Evolutionary conservation across 92 coral and sea anemone genomes (phyloP), one percentile per base, ranked within the genome.

Genomic region (Paragorgia papillata): DNA sequence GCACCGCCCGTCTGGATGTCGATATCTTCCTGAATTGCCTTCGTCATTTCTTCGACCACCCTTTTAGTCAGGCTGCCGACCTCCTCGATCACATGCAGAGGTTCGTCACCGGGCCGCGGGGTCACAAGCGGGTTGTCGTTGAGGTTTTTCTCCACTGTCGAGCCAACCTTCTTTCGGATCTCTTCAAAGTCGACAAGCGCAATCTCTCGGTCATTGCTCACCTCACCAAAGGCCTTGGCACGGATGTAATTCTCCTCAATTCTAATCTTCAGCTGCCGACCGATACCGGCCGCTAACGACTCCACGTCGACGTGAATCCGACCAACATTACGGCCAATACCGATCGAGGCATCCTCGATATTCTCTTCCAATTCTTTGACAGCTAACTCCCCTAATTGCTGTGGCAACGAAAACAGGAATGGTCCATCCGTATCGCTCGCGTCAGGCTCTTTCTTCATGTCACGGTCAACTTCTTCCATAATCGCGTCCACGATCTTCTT

Each of bases 91-190:
- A 71, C 78, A 51, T 71, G 78, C 50, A 55, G 19, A 5, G 78
- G 78, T 22, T 71, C 78, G 78, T 87, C 66, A 15, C 90, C 94
- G 66, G 79, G 87, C 50, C 85, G 79, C 14, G 88, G 88, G 15
- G 86, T 75, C 12, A 75, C 74, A 17, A 81, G 66, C 55, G 89
- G 86, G 20, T 51, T 70, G 24, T 83, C 79, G 30, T 54, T 63
- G 60, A 82, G 87, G 18, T 80, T 76, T 26, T 76, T 79, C 21
- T 29, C 62, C 65, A 79, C 54, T 9, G 46, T 27, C 12, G 15
- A 24, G 33, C 75, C 18, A 49, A 68, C 58, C 27, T 57, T 68
- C 44, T 26, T 68, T 68, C 75, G 59, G 59, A 68, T 68, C 41
- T 68, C 75, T 13, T 57, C 75, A 7, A 68, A 25, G 75, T 68